A percentile compares a stretch with the other conserved stretches of the same genome.
phyloP scores from a whole-genome alignment of 92 coral and sea anemone genomes.

The Palythoa grandiflora region DNA sequence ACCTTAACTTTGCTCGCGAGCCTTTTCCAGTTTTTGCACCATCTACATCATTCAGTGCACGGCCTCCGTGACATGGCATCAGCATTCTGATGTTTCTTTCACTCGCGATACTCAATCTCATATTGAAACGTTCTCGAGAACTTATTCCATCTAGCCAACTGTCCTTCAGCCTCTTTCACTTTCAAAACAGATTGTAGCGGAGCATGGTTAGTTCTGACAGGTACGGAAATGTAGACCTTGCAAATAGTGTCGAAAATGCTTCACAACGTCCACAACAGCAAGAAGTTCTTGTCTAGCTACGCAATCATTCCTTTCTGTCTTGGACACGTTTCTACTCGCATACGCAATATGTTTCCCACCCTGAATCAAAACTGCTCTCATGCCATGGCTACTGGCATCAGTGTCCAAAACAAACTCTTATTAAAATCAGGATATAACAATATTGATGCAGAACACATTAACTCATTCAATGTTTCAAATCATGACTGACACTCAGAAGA shows the following conservation, averaged over 20 bases:
- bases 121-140: neutral
- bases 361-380: constrained; percentile 44
- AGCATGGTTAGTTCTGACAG: neutral
- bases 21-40: constrained; percentile 33
- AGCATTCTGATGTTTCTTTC: constrained; percentile 60
- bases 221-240: constrained; percentile 52
- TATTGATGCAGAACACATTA: no score
- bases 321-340: constrained; percentile 26
- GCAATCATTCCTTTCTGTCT: constrained; percentile 44
- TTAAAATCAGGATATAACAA: no score
- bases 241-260: constrained; percentile 52
- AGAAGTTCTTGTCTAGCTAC: constrained; percentile 37
- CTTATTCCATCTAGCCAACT: constrained; percentile 64
- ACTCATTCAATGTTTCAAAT: no score
- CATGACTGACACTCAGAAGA: no score
- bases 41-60: no score
- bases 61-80: constrained; percentile 50
- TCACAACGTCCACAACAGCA: constrained; percentile 61
- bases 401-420: no score
- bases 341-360: constrained; percentile 34
- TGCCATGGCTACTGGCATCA: constrained; percentile 37
- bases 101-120: constrained; percentile 59
- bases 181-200: no score
- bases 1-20: constrained; percentile 9
- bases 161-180: constrained; percentile 50